phyloP scores from a whole-genome alignment of 1,140 invertebrate species.

The Apis laboriosa region DNA sequence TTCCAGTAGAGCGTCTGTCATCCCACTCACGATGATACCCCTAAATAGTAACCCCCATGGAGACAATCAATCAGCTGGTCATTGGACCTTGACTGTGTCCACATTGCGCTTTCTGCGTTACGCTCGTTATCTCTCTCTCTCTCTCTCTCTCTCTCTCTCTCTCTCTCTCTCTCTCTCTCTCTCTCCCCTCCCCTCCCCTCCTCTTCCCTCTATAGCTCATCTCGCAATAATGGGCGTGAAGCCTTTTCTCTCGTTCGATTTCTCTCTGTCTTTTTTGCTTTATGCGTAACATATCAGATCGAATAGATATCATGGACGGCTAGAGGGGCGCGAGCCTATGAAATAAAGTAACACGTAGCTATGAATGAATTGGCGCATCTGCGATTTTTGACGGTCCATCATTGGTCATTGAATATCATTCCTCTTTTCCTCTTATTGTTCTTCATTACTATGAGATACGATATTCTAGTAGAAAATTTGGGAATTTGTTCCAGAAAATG shows the following conservation, averaged over 20 bases:
- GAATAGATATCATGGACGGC: slow-evolving; percentile 54
- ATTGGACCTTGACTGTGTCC: slow-evolving; percentile 81
- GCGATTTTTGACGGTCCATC: slow-evolving; percentile 55
- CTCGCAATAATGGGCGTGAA: slow-evolving; percentile 30
- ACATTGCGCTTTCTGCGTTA: slow-evolving; percentile 76
- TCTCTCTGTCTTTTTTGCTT: slow-evolving; percentile 58
- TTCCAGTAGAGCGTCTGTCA: slow-evolving; percentile 57
- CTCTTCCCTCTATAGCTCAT: not conserved
- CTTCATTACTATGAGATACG: not conserved
- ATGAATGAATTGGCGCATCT: slow-evolving; percentile 70
- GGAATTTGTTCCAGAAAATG: not conserved
- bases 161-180: not conserved
- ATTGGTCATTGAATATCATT: not conserved
- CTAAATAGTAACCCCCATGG: slow-evolving; percentile 77
- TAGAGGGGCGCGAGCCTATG: slow-evolving; percentile 73
- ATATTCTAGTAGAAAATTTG: not conserved
- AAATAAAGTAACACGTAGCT: slow-evolving; percentile 71
- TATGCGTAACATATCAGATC: slow-evolving; percentile 68
- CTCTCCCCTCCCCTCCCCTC: not conserved
- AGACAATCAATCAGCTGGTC: slow-evolving; percentile 81
- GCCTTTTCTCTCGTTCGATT: slow-evolving; percentile 24
- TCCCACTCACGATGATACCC: slow-evolving; percentile 76
- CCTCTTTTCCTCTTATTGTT: too few relatives aligned
- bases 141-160: not conserved
- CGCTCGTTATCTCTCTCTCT: not conserved